These are phyloP conservation scores for Podiceps cristatus DNA, from an alignment of 2,113 vertebrate species.

Conservation along the genomic window DNA sequence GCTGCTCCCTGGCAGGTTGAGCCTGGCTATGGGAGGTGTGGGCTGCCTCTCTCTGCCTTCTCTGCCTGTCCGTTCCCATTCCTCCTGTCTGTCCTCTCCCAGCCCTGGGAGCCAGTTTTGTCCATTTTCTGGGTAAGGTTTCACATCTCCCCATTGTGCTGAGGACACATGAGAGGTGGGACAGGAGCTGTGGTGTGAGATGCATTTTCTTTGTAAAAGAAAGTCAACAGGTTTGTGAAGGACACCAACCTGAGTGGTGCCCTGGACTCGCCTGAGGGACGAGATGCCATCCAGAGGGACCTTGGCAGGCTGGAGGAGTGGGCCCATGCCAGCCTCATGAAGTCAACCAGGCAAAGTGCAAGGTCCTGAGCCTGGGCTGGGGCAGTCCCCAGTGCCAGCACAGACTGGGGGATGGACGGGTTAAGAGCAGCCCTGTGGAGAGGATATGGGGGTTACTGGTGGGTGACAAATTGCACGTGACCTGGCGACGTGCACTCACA, in stretches of 20 bases:
- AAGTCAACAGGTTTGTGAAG: neutral
- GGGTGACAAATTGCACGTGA: neutral
- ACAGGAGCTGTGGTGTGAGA: neutral
- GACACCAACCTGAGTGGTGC: neutral
- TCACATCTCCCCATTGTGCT: neutral
- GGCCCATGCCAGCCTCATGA: neutral
- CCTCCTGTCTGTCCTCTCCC: neutral
- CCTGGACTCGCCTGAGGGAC: neutral
- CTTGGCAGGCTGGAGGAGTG: neutral
- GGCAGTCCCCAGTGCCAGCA: neutral
- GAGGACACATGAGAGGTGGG: neutral
- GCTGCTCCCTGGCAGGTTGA: neutral
- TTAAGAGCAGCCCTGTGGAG: neutral
- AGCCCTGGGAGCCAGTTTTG: neutral
- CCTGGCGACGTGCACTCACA: accelerated
- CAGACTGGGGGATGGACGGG: neutral
- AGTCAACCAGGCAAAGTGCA: neutral
- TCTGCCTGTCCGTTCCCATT: neutral
- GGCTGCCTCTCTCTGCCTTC: neutral
- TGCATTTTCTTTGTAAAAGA: neutral
- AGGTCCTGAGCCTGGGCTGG: neutral
- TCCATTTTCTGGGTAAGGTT: neutral
- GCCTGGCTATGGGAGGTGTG: neutral
- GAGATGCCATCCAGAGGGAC: neutral
- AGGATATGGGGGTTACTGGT: neutral